Evolutionary conservation across 2,113 vertebrate species (phyloP).

Genomic region (Regulus satrapa): DNA sequence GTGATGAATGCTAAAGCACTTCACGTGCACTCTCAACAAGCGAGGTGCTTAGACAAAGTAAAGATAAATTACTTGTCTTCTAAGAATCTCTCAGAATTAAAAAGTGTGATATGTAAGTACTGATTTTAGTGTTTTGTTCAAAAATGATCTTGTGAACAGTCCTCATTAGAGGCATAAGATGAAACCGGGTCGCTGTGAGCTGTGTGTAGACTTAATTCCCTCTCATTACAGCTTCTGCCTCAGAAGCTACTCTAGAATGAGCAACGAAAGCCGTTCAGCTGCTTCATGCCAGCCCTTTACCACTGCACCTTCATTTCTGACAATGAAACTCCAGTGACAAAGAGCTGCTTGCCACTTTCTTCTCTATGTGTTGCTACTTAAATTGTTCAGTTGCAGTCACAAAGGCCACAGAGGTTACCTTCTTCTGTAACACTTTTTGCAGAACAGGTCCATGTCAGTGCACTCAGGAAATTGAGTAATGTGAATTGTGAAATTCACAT

Average conservation of each 20-base stretch:
- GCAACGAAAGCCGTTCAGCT: rapidly evolving
- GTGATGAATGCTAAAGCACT: neutral
- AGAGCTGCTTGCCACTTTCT: neutral
- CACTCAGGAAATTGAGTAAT: neutral
- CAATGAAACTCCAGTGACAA: neutral
- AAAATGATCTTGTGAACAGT: neutral
- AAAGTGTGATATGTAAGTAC: neutral
- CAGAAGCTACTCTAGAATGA: neutral
- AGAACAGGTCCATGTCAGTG: neutral
- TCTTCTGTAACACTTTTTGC: neutral
- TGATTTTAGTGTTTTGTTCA: neutral
- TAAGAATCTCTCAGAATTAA: neutral
- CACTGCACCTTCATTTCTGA: neutral
- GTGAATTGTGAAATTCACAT: too few species aligned
- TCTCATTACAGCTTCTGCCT: neutral
- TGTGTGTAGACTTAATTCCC: neutral
- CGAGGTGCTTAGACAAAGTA: neutral
- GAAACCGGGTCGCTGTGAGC: neutral
- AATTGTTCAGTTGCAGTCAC: neutral
- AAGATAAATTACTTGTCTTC: neutral
- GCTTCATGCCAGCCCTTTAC: neutral
- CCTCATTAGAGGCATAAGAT: neutral
- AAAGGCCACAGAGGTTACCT: neutral
- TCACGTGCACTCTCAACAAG: neutral
- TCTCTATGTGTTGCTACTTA: neutral